phyloP scores from a whole-genome alignment of 2,888 invertebrate genomes.

The Omphaloscelis lunosa region DNA sequence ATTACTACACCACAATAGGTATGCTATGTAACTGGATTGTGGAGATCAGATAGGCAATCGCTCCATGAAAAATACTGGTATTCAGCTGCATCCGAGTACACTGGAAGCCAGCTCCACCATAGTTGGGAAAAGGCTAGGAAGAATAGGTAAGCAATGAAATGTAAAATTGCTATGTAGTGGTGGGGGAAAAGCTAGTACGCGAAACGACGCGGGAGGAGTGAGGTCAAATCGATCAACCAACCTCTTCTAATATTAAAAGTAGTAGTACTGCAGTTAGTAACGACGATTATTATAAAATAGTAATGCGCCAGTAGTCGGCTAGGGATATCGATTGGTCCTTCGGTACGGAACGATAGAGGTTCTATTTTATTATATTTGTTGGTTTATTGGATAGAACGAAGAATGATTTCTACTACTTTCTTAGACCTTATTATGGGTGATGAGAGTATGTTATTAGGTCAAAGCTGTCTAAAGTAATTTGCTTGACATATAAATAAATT shows the following conservation, averaged over 20 bases:
- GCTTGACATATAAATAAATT: too few species aligned
- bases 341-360: not conserved
- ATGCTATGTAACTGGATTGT: too few species aligned
- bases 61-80: too few species aligned
- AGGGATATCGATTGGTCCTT: conserved; percentile 14
- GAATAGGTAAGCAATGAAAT: not conserved
- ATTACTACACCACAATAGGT: too few species aligned
- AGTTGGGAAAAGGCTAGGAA: too few species aligned
- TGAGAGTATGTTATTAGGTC: not conserved
- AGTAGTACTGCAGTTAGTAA: conserved; percentile 6
- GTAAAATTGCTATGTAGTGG: not conserved
- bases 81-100: too few species aligned
- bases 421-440: not conserved
- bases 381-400: not conserved
- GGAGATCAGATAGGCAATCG: too few species aligned
- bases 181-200: not conserved
- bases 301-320: not conserved
- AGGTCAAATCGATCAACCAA: conserved; percentile 10
- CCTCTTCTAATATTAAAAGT: not conserved
- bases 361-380: not conserved
- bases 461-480: too few species aligned
- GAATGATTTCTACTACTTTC: not conserved
- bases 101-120: too few species aligned
- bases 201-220: too few species aligned
- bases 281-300: not conserved